Percentiles rank a stretch among this genome's conserved stretches.
Conservation (phyloP, 2,113 vertebrate species). For the Camelus dromedarius region DNA sequence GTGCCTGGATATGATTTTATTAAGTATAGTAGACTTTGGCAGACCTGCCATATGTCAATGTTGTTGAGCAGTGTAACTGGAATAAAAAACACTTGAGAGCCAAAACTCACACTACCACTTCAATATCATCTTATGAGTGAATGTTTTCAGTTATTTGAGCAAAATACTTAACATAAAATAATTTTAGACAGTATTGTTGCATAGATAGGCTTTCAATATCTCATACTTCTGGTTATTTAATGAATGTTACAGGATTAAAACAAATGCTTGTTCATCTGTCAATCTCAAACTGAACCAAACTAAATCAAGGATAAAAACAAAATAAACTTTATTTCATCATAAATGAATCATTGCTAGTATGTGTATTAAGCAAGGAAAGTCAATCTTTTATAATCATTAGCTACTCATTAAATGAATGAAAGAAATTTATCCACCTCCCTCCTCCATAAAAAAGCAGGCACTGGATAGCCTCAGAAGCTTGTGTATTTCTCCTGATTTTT, state of each 20-base stretch:
- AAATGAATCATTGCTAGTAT: background rate
- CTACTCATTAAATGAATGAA: background rate
- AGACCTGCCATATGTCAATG: background rate
- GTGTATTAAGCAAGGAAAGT: background rate
- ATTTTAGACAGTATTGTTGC: background rate
- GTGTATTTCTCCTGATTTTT: background rate
- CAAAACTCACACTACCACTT: background rate
- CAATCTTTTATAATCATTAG: constrained; percentile 31
- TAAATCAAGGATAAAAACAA: background rate
- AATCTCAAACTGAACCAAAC: constrained; percentile 14
- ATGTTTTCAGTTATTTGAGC: constrained; percentile 28
- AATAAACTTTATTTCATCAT: constrained; percentile 24
- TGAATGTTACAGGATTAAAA: background rate
- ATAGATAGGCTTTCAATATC: background rate
- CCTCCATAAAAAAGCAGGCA: background rate
- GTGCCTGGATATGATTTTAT: background rate
- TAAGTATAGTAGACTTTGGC: background rate
- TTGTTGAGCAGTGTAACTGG: background rate
- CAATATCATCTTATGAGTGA: background rate
- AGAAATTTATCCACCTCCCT: background rate
- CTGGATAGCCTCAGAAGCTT: background rate
- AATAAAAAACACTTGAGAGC: background rate
- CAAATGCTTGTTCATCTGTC: constrained; percentile 8
- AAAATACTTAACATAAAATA: background rate
- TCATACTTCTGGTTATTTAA: background rate